A percentile compares a stretch with the other conserved stretches of the same genome.
Conservation (phyloP, 2,113 vertebrate species). For the Pycnonotus jocosus region DNA sequence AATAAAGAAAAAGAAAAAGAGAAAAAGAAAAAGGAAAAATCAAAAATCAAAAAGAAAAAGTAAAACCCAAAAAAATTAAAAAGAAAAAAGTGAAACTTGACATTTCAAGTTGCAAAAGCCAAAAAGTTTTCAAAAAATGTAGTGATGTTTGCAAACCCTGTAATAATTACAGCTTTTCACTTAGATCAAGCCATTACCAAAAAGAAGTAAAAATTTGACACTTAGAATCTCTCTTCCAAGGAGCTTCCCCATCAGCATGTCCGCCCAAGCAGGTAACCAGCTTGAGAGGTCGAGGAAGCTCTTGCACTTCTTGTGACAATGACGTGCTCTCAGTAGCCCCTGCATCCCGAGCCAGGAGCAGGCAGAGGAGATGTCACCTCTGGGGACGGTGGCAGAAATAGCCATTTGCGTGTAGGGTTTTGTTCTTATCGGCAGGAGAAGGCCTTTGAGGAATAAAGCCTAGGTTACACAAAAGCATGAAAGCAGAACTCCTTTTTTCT, state of each 20-base stretch:
- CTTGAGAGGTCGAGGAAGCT: background rate
- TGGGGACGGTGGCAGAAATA: background rate
- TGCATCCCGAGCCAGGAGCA: background rate
- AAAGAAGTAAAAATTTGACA: background rate
- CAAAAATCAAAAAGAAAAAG: accelerated
- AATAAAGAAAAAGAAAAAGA: background rate
- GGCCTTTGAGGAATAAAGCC: conserved; percentile 32
- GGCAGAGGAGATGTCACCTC: background rate
- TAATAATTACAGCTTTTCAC: background rate
- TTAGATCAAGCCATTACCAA: background rate
- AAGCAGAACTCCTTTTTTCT: background rate
- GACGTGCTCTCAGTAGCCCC: background rate
- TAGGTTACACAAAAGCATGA: background rate
- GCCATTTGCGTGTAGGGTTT: background rate
- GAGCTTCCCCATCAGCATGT: background rate
- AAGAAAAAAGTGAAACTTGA: accelerated
- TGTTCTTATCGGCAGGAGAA: background rate
- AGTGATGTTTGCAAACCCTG: background rate
- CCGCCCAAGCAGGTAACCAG: background rate
- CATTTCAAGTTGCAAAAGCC: too few relatives aligned
- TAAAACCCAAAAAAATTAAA: too few relatives aligned
- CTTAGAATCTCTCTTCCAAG: background rate
- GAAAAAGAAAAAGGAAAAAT: background rate
- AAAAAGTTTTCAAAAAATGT: background rate
- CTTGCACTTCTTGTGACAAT: accelerated